phyloP scores from a whole-genome alignment of 2,113 vertebrate species.

The Forbesichthys papilliferus region DNA sequence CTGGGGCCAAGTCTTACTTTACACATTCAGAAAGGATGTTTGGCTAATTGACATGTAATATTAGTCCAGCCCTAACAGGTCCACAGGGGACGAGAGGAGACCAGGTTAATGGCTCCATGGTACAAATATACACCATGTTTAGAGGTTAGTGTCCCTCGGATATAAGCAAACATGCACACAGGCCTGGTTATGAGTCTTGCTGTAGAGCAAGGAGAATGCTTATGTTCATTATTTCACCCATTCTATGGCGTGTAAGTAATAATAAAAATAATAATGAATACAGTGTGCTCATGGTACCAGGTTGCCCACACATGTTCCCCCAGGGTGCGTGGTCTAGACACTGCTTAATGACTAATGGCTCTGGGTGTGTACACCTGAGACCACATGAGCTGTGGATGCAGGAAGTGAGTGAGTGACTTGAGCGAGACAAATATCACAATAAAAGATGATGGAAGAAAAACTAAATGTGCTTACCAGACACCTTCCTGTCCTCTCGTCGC shows the following conservation, averaged over 20 bases:
- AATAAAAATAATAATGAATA: background rate
- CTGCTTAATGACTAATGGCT: background rate
- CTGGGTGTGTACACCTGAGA: background rate
- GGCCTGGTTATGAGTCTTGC: constrained; percentile 52
- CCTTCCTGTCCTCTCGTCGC: constrained; percentile 84
- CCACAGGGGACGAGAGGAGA: too few relatives aligned
- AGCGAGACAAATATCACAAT: background rate
- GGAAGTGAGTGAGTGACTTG: constrained; percentile 5
- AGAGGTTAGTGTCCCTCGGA: constrained; percentile 13
- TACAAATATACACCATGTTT: background rate
- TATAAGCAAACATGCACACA: constrained; percentile 21
- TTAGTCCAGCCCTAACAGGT: too few relatives aligned
- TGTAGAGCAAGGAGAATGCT: constrained; percentile 29
- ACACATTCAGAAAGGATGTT: too few relatives aligned
- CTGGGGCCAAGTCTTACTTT: too few relatives aligned
- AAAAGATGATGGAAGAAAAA: background rate
- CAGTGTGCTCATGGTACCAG: background rate
- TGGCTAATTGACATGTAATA: too few relatives aligned
- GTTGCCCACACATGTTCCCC: constrained; percentile 4
- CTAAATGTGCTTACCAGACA: constrained; percentile 83
- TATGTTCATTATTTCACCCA: constrained; percentile 16
- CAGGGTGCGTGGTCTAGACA: constrained; percentile 24
- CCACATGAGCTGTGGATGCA: background rate
- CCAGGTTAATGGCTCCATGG: too few relatives aligned
- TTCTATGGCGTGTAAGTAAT: background rate